Conservation (phyloP, 2,113 vertebrate genomes). For the Tricholaema leucomelas region DNA sequence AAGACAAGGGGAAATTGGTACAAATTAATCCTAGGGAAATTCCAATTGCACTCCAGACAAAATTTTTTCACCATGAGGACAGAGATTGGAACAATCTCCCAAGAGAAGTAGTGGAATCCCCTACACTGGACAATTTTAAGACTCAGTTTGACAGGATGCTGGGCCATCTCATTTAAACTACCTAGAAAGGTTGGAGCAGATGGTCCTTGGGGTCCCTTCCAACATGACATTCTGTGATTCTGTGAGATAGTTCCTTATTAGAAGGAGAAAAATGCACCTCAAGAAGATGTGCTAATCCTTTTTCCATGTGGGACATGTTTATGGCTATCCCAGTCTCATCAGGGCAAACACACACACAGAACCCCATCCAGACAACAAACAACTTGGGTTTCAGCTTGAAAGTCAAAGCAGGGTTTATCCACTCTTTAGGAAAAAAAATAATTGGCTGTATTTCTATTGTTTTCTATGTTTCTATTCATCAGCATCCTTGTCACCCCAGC, state of each 20-base stretch:
- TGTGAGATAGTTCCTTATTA: neutral
- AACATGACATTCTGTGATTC: no score
- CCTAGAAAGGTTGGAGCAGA: no score
- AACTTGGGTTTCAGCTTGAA: neutral
- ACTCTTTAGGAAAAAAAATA: neutral
- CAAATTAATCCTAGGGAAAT: no score
- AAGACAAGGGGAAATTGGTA: no score
- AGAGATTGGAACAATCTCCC: no score
- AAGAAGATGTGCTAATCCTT: neutral
- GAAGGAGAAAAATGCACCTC: neutral
- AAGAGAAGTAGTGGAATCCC: no score
- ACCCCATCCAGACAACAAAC: neutral
- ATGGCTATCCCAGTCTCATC: neutral
- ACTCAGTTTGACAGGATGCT: no score
- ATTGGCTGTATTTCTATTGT: neutral
- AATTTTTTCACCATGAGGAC: no score
- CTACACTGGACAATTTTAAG: no score
- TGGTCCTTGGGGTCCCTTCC: no score
- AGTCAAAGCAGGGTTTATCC: neutral
- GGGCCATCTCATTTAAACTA: no score
- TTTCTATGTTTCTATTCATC: neutral
- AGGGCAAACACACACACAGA: neutral
- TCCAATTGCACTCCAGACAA: no score
- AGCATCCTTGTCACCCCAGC: neutral
- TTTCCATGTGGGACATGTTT: neutral